phyloP scores from a whole-genome alignment of 2,888 invertebrate genomes.

The Bellardia bayeri region DNA sequence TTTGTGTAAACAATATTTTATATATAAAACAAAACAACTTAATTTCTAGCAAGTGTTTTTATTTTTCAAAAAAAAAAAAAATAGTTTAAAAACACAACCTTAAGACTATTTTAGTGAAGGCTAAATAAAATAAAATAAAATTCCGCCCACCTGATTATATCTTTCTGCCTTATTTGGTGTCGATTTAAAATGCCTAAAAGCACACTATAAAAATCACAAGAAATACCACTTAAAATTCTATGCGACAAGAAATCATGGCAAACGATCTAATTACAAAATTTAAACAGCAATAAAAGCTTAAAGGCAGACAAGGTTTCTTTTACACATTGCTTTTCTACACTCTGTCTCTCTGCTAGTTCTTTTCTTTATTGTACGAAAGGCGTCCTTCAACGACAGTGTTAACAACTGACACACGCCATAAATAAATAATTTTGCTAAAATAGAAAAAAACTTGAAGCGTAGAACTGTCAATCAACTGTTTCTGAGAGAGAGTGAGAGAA shows the following conservation, averaged over 20 bases:
- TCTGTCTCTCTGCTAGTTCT: neutral
- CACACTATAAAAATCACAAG: neutral
- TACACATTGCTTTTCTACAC: neutral
- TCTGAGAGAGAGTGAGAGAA: neutral
- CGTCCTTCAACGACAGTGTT: conserved; percentile 33
- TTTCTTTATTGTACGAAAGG: neutral
- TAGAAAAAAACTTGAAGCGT: conserved; percentile 45
- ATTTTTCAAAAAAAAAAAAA: too few relatives aligned
- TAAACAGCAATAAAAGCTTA: neutral
- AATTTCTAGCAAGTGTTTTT: too few relatives aligned
- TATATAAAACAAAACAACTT: too few relatives aligned
- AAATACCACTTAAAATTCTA: neutral
- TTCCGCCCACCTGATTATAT: neutral
- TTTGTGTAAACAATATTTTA: too few relatives aligned
- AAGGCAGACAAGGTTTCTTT: neutral
- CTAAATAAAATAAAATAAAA: neutral
- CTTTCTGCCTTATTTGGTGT: neutral
- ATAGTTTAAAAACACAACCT: too few relatives aligned
- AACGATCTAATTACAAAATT: conserved; percentile 17
- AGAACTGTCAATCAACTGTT: conserved; percentile 55
- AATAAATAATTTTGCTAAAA: conserved; percentile 44
- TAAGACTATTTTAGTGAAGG: too few relatives aligned
- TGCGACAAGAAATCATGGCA: neutral
- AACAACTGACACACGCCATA: conserved; percentile 59
- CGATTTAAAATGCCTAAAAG: neutral